Base-by-base conservation (phyloP, 2,888 invertebrate genomes). In the Mythimna lalbum region DNA sequence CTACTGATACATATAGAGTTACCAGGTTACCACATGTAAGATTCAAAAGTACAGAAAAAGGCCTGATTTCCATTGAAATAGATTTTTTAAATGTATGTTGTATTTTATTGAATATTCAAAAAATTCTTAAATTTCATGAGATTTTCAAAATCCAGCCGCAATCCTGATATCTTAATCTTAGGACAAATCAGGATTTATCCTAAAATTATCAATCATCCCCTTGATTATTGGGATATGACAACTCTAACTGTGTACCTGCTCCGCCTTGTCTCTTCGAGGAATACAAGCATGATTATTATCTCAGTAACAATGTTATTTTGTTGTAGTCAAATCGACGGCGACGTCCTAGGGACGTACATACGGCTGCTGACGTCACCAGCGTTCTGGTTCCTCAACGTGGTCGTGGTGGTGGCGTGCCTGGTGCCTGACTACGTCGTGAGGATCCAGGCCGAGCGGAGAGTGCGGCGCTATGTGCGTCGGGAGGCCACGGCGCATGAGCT, bases 301-400 rank as follows among this genome's bases (percentile, higher is more conserved):
- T 55, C 31, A 55, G 10, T 17, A 9, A 27, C 19, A 19, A 53
- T 5, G 14, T 52, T 21, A 52, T 52, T 36, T 36, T 36, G 23
- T 23, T 55, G 12, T 91, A 95, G 95, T 0, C 91, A 87, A 88
- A 76, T 93, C n/a, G 96, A 95, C 85, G 95, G 95, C 47, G 95
- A 97, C 74, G 96, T 97, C 17, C 93, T 97, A 0, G 96, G 96
- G 81, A 97, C 97, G 0, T 97, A 97, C 86, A 95, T 94, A 1
- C 93, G 96, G 21, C 92, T 98, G n/a, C 70, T 97, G n/a, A 74
- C 87, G 0, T 97, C 97, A 0, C 90, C 96, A 0, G 88, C 96
- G 0, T 97, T 97, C 86, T 97, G 97, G 96, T 79, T 97, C n/a
- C 88, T 97, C 21, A 96, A 97, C 55, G 9, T 96, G 0, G 23